A percentile compares a stretch with the other conserved stretches of the same genome.
Conservation (phyloP, 2,113 vertebrate species). For the Tachuris rubrigastra region DNA sequence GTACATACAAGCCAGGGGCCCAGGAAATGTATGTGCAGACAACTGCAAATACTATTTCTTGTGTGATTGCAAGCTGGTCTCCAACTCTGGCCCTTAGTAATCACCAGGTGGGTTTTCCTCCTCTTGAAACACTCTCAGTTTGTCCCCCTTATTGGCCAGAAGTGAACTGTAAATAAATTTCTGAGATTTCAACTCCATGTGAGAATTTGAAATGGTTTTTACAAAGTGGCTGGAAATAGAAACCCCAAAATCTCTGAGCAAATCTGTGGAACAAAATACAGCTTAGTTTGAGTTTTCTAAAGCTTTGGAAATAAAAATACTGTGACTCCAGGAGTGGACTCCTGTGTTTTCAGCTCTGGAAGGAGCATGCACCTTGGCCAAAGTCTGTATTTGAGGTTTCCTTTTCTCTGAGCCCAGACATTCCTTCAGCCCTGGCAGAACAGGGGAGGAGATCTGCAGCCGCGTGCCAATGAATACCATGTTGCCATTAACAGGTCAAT, state of each 20-base stretch:
- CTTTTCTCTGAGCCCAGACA: neutral
- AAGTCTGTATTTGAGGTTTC: neutral
- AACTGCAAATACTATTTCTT: neutral
- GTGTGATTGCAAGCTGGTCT: neutral
- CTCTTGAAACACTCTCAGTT: neutral
- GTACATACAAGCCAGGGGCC: neutral
- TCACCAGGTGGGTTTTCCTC: neutral
- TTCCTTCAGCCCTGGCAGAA: neutral
- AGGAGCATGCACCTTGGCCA: rapidly evolving
- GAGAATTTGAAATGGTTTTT: neutral
- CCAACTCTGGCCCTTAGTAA: neutral
- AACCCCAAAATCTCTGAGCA: neutral
- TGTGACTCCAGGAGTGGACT: neutral
- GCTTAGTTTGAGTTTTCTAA: neutral
- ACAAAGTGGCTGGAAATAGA: neutral
- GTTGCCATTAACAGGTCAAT: rapidly evolving
- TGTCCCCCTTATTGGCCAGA: neutral
- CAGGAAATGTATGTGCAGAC: neutral
- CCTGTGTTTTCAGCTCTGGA: neutral
- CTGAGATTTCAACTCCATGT: neutral
- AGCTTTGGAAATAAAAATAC: neutral
- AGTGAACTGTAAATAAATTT: neutral
- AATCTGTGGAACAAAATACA: neutral
- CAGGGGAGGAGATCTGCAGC: neutral
- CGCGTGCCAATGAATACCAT: neutral